These are phyloP conservation scores for Cotesia glomerata DNA, from an alignment of 1,140 invertebrate species.

Conservation along the genomic window DNA sequence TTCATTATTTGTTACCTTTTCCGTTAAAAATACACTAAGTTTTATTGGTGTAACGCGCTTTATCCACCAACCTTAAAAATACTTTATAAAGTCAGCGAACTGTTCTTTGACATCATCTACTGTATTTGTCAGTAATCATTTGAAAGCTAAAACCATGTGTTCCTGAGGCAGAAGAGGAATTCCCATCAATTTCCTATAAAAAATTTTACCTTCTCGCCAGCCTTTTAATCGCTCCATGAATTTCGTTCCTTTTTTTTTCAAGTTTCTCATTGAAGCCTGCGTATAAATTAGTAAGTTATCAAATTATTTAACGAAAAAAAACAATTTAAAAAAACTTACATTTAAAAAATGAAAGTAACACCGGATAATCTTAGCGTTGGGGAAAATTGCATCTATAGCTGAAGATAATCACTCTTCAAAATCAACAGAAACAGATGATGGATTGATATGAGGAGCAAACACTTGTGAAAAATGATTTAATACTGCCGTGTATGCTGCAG, in stretches of 20 bases:
- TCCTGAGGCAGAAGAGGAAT: slow-evolving; percentile 10
- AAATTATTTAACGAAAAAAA: too few species aligned
- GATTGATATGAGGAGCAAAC: neutral
- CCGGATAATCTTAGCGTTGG: neutral
- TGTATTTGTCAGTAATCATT: neutral
- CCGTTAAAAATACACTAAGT: neutral
- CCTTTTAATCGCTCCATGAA: neutral
- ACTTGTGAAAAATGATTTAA: slow-evolving; percentile 5
- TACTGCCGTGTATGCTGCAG: neutral
- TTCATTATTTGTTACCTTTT: neutral
- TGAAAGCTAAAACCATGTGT: neutral
- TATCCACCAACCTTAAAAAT: neutral
- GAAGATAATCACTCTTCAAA: neutral
- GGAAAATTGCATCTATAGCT: neutral
- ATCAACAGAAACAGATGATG: neutral
- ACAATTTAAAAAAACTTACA: neutral
- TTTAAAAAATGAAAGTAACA: slow-evolving; percentile 21
- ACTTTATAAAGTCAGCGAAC: neutral
- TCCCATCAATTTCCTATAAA: slow-evolving; percentile 13
- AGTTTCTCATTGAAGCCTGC: neutral
- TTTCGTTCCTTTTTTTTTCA: neutral
- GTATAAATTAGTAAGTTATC: too few species aligned
- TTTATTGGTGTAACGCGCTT: neutral
- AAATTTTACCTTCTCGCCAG: slow-evolving; percentile 7
- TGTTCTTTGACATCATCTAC: neutral